Percentiles rank a stretch among this genome's conserved stretches.
Conservation (phyloP, 2,113 vertebrate species). For the Salvelinus alpinus region DNA sequence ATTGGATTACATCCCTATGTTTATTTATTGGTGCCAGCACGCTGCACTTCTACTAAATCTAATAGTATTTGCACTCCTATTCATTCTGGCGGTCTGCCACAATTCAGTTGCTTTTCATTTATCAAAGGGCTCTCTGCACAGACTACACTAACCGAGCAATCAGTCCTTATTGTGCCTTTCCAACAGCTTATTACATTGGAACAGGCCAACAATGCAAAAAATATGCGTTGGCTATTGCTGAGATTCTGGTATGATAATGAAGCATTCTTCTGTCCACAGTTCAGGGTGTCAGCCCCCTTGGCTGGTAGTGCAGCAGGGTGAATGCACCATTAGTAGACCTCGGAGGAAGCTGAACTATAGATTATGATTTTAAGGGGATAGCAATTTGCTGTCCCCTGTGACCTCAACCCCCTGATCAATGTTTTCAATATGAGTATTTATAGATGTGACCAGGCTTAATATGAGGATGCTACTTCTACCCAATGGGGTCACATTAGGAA, state of each 20-base stretch:
- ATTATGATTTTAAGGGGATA: conserved; percentile 19
- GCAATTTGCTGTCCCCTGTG: conserved; percentile 52
- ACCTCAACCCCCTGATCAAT: conserved; percentile 57
- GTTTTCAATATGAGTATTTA: conserved; percentile 55
- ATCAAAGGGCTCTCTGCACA: conserved; percentile 67
- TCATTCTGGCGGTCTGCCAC: conserved; percentile 72
- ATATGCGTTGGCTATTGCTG: conserved; percentile 50
- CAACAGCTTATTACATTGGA: conserved; percentile 67
- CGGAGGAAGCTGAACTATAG: conserved; percentile 2
- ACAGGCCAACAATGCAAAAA: conserved; percentile 59
- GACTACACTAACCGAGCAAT: conserved; percentile 64
- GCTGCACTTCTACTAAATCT: conserved; percentile 53
- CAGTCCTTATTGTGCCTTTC: conserved; percentile 67
- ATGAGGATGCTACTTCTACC: conserved; percentile 33
- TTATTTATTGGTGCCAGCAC: conserved; percentile 60
- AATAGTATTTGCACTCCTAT: conserved; percentile 64
- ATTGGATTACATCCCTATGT: conserved; percentile 41
- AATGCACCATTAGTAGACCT: conserved; percentile 16
- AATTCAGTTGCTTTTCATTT: conserved; percentile 78
- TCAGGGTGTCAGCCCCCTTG: conserved; percentile 39
- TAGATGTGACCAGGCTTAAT: conserved; percentile 53
- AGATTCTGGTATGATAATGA: conserved; percentile 49
- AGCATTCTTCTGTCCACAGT: conserved; percentile 40
- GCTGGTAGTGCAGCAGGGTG: not conserved
- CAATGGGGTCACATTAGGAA: conserved; percentile 56